Conservation (phyloP, 2,888 invertebrate species). For the Andrena minutula region DNA sequence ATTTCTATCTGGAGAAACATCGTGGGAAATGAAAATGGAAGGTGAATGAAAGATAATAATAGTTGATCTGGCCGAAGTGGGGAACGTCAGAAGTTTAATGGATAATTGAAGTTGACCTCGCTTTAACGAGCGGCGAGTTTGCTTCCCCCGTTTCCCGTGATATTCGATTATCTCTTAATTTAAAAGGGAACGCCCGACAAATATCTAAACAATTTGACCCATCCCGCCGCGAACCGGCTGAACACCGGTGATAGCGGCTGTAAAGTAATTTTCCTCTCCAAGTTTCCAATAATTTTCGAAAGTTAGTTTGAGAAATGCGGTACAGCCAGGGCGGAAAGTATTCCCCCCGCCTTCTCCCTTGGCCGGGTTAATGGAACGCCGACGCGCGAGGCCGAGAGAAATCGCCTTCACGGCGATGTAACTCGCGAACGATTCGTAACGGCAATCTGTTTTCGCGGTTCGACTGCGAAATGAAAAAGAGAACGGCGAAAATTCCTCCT, state of each 20-base stretch:
- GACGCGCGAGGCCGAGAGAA: slow-evolving; percentile 8
- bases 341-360: not conserved
- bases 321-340: slow-evolving; percentile 9
- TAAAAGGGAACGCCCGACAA: slow-evolving; percentile 4
- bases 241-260: not conserved
- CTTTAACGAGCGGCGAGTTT: not conserved
- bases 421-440: slow-evolving; percentile 18
- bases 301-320: slow-evolving; percentile 23
- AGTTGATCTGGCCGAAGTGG: not conserved
- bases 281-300: slow-evolving; percentile 4
- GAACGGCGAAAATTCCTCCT: slow-evolving; percentile 19
- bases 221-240: not conserved
- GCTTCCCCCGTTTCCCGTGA: not conserved
- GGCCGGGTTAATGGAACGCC: slow-evolving; percentile 48
- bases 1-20: not conserved
- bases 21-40: not conserved
- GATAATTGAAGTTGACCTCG: slow-evolving; percentile 16
- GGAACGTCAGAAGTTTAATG: slow-evolving; percentile 16
- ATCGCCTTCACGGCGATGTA: slow-evolving; percentile 15
- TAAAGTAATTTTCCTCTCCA: slow-evolving; percentile 13
- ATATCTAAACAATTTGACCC: slow-evolving; percentile 21
- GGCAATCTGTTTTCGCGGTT: slow-evolving; percentile 23
- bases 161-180: slow-evolving; percentile 24
- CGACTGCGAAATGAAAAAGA: slow-evolving; percentile 25
- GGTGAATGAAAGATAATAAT: slow-evolving; percentile 9